These are phyloP conservation scores for Amblyteles armatorius DNA, from an alignment of 2,888 invertebrate genomes.

Conservation along the genomic window DNA sequence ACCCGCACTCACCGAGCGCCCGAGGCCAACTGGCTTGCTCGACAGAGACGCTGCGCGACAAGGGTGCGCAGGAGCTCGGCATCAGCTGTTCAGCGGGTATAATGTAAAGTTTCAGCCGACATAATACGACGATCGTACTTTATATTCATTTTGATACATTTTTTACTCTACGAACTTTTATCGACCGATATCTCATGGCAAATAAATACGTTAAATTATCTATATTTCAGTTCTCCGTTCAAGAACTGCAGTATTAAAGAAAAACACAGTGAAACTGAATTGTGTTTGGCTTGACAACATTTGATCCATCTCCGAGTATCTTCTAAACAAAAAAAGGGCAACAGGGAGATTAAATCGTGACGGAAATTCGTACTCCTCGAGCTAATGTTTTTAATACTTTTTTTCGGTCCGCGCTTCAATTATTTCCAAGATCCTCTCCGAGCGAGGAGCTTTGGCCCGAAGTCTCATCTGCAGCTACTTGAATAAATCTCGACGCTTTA, in stretches of 20 bases:
- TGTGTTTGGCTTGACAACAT: neutral
- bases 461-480: slow-evolving; percentile 9
- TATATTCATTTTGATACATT: too few species aligned
- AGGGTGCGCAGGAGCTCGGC: neutral
- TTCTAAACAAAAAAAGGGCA: too few species aligned
- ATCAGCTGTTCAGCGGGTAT: neutral
- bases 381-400: neutral
- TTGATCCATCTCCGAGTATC: too few species aligned
- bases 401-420: neutral
- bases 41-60: neutral
- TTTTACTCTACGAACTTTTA: too few species aligned
- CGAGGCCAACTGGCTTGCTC: neutral
- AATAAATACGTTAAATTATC: too few species aligned
- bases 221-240: too few species aligned
- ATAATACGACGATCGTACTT: too few species aligned
- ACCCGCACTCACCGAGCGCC: neutral
- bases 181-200: too few species aligned
- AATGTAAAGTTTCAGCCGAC: neutral
- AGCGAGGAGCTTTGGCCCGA: slow-evolving; percentile 3
- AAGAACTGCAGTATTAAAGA: neutral
- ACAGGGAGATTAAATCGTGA: neutral
- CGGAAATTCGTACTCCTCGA: neutral
- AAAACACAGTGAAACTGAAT: neutral
- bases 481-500: slow-evolving; percentile 27
- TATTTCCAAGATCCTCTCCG: neutral